These are phyloP conservation scores for Dasypogon diadema DNA, from an alignment of 2,888 invertebrate species.

Conservation along the genomic window DNA sequence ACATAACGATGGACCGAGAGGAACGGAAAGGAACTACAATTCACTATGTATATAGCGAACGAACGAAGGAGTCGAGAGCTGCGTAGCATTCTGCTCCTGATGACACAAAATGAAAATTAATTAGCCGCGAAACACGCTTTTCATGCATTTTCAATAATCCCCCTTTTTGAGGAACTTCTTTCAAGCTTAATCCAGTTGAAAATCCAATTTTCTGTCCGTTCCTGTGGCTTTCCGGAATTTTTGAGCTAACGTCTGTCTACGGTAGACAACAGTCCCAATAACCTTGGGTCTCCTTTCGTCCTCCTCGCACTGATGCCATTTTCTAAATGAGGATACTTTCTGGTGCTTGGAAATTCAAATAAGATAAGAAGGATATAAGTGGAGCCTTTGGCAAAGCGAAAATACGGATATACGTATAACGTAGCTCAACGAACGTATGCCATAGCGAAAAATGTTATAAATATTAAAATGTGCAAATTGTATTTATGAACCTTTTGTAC, in stretches of 20 bases:
- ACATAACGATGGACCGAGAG: no score
- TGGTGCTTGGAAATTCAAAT: conserved; percentile 53
- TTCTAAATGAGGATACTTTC: conserved; percentile 51
- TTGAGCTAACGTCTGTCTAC: neutral
- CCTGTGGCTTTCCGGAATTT: conserved; percentile 34
- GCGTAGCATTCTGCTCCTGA: conserved; percentile 7
- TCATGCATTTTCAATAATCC: conserved; percentile 52
- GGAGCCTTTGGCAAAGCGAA: neutral
- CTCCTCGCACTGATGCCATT: conserved; percentile 16
- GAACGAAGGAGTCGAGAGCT: neutral
- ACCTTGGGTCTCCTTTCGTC: neutral
- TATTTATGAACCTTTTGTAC: conserved; percentile 56
- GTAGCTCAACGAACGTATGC: neutral
- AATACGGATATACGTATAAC: neutral
- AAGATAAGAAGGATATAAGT: conserved; percentile 47
- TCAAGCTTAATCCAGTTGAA: conserved; percentile 41
- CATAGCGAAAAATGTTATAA: conserved; percentile 54
- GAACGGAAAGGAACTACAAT: no score
- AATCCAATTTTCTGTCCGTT: conserved; percentile 49
- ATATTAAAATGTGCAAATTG: conserved; percentile 58
- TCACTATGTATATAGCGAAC: no score
- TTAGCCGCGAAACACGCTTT: conserved; percentile 52
- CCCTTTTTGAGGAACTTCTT: conserved; percentile 40
- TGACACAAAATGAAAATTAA: conserved; percentile 54
- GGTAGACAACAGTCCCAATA: conserved; percentile 18